Evolutionary conservation across 2,797 vertebrate genomes (phyloP), one percentile per base, ranked within the genome.

Genomic region (Microctenopoma stevenorrisi): DNA sequence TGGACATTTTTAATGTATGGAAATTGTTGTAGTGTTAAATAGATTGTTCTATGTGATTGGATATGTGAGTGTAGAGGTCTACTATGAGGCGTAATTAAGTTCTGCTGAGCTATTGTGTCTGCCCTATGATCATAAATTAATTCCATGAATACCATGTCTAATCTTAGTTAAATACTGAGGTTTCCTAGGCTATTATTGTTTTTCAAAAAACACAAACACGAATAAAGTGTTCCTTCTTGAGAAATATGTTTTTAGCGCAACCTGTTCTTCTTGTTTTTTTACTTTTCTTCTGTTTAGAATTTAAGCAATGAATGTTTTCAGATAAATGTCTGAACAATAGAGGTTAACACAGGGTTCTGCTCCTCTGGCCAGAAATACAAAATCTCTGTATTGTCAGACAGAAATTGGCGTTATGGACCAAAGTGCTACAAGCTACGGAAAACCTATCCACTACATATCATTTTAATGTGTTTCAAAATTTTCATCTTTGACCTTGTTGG

Each of bases 211-310:
- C 30, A 51, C 60, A 33, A 10, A 37, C 28, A 49, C 2, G 13
- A 42, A 6, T 33, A 9, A 64, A 72, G 14, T 28, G 15, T 12
- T 18, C 2, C 25, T 26, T 68, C 40, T 58, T 7, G 1, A 51
- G 7, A 38, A 38, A 33, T 33, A 1, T 6, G 37, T 12, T 4
- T 12, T 44, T 7, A 42, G 14, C 25, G 9, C 0, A 51, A 15
- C 13, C 6, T 12, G 30, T 5, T 42, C 38, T 74, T 76, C 30
- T 35, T n/a, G 3, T 3, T n/a, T 16, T 7, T 8, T n/a, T 37
- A 16, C 18, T 33, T 1, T 33, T 78, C 76, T 80, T 78, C 76
- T 82, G 3, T 64, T 40, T 25, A 25, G 2, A 40, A 25, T 28
- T 7, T 0, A 56, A 46, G 15, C 6, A 60, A 18, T 28, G 33